Evolutionary conservation across 23 tunicate genomes (phyloP).

Genomic region (Trididemnum nubilum): DNA sequence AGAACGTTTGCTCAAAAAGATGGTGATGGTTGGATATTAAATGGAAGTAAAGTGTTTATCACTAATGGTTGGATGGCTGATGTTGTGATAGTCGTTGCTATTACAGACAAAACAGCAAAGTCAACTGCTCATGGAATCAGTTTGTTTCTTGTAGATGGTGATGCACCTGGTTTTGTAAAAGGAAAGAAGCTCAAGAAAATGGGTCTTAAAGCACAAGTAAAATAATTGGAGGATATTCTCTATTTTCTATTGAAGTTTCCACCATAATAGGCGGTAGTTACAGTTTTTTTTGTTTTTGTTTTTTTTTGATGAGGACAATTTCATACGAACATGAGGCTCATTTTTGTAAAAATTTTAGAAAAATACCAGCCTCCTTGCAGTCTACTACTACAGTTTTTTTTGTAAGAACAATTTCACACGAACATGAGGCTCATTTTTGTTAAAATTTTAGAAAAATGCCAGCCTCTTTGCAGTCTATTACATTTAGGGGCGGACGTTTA

Average conservation of each 20-base stretch:
- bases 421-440: too few species aligned
- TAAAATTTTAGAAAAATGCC: too few species aligned
- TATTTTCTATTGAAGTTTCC: too few species aligned
- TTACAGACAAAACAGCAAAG: constrained; percentile 90
- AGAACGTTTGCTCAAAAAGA: constrained; percentile 80
- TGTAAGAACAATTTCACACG: too few species aligned
- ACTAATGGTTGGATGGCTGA: constrained; percentile 96
- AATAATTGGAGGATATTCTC: neutral
- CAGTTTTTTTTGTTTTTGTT: neutral
- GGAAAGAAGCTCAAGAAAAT: constrained; percentile 89
- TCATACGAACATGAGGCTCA: too few species aligned
- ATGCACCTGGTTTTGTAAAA: constrained; percentile 83
- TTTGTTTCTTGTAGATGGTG: constrained; percentile 83
- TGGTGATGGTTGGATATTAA: constrained; percentile 93
- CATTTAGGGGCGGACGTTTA: too few species aligned
- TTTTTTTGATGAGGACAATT: neutral
- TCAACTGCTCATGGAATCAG: constrained; percentile 93
- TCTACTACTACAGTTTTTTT: too few species aligned
- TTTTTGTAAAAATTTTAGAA: too few species aligned
- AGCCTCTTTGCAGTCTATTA: too few species aligned
- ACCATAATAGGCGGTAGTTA: too few species aligned
- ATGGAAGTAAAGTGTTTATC: constrained; percentile 94
- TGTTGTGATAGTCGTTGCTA: constrained; percentile 81
- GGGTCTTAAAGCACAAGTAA: constrained; percentile 86
- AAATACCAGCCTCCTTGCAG: too few species aligned